Evolutionary conservation across 23 tunicate species (phyloP).

Genomic region (Diplosoma virens): DNA sequence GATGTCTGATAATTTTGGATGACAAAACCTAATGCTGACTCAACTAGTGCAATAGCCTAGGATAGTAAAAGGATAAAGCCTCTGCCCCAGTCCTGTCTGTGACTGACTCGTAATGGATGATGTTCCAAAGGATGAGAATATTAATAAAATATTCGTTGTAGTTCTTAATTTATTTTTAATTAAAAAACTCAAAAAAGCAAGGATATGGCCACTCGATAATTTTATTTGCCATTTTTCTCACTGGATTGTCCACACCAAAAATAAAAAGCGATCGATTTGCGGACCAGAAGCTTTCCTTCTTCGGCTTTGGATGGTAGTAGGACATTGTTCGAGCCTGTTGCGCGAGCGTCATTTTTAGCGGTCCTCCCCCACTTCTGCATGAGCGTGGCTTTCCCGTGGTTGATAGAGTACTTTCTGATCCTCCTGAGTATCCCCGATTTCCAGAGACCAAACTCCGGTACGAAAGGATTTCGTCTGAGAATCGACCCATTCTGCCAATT

Average conservation of each 20-base stretch:
- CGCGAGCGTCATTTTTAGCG: slow-evolving; percentile 72
- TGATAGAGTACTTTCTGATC: neutral
- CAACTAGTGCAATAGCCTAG: no score
- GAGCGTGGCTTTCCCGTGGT: neutral
- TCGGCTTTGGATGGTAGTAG: slow-evolving; percentile 95
- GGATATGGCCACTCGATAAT: slow-evolving; percentile 99
- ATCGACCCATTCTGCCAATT: neutral
- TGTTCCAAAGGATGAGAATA: no score
- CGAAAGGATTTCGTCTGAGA: neutral
- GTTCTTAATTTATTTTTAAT: no score
- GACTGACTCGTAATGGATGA: no score
- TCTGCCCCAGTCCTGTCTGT: no score
- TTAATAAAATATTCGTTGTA: no score
- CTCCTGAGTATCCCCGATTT: slow-evolving; percentile 17
- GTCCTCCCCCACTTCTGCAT: neutral
- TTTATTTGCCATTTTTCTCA: slow-evolving; percentile 82
- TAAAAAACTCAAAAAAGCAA: slow-evolving; percentile 28
- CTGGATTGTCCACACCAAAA: slow-evolving; percentile 79
- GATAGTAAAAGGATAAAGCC: no score
- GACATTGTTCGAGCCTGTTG: slow-evolving; percentile 99
- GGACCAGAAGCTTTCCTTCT: slow-evolving; percentile 78
- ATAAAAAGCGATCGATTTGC: slow-evolving; percentile 93
- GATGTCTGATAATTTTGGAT: no score
- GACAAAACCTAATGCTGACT: no score
- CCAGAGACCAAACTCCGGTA: neutral